A percentile compares a stretch with the other conserved stretches of the same genome.
Evolutionary conservation across 2,888 invertebrate genomes (phyloP).

Genomic region (Brachyopa scutellaris): DNA sequence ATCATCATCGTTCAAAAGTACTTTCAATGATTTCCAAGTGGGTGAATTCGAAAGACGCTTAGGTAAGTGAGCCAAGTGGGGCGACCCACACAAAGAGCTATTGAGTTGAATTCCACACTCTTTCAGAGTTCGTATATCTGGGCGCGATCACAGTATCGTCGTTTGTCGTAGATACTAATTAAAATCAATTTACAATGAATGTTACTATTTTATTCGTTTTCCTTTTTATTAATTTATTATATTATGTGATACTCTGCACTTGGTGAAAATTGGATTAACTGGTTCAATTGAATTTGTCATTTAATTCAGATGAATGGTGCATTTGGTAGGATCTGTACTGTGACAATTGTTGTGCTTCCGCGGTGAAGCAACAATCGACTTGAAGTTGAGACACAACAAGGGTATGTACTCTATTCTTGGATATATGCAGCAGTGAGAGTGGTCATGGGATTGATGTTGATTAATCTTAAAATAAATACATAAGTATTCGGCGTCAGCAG

Average conservation of each 20-base stretch:
- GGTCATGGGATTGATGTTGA: too few relatives aligned
- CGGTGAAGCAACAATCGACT: conserved; percentile 1
- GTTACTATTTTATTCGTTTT: conserved; percentile 35
- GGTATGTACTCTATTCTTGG: too few relatives aligned
- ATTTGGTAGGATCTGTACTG: not conserved
- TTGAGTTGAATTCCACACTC: conserved; percentile 14
- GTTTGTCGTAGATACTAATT: conserved; percentile 55
- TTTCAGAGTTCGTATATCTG: not conserved
- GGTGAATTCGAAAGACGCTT: conserved; percentile 83
- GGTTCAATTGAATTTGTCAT: conserved; percentile 56
- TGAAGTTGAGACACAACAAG: too few relatives aligned
- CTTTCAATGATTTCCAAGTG: conserved; percentile 80
- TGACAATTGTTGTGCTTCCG: conserved; percentile 18
- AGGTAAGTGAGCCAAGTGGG: conserved; percentile 81
- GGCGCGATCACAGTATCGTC: not conserved
- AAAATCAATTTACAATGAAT: conserved; percentile 64
- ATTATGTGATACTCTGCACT: conserved; percentile 13
- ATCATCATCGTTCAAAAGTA: conserved; percentile 80
- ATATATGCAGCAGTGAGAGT: too few relatives aligned
- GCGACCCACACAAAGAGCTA: conserved; percentile 27
- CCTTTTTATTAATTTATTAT: conserved; percentile 54
- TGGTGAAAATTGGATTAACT: conserved; percentile 49
- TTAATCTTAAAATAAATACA: too few relatives aligned
- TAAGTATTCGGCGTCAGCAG: too few relatives aligned
- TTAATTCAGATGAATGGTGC: conserved; percentile 51